Percentiles rank a stretch among this genome's conserved stretches.
These are phyloP conservation scores for Pristionchus entomophagus DNA, from an alignment of 2,888 invertebrate species.

Conservation along the genomic window DNA sequence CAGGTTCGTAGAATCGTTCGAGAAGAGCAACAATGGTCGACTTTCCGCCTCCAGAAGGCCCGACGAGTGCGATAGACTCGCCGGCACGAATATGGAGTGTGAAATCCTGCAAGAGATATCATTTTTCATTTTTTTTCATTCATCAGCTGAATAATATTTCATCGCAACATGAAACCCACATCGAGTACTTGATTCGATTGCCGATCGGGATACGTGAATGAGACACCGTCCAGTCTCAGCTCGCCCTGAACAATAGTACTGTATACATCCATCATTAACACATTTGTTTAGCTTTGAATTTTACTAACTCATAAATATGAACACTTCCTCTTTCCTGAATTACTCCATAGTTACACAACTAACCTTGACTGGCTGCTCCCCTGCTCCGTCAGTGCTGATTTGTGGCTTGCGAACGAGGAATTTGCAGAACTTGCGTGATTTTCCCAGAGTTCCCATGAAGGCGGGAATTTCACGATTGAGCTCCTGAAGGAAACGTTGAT, in stretches of 20 bases:
- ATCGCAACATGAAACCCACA: conserved; percentile 70
- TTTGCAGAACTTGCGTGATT: conserved; percentile 75
- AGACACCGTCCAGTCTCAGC: conserved; percentile 84
- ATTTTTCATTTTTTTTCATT: neutral
- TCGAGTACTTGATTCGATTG: conserved; percentile 84
- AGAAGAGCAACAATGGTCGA: conserved; percentile 77
- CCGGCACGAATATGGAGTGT: conserved; percentile 74
- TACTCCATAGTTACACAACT: no score
- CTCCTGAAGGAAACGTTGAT: conserved; percentile 62
- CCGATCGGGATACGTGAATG: conserved; percentile 89
- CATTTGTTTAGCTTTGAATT: no score
- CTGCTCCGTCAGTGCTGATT: neutral
- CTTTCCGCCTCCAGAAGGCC: conserved; percentile 77
- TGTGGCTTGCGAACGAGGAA: conserved; percentile 52
- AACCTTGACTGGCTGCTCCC: neutral
- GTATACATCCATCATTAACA: no score
- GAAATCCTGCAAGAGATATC: conserved; percentile 25
- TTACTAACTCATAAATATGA: no score
- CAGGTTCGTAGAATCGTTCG: conserved; percentile 77
- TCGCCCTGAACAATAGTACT: conserved; percentile 79
- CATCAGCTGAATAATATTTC: neutral
- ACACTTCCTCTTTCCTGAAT: neutral
- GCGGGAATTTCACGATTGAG: conserved; percentile 76
- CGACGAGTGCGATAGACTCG: conserved; percentile 77
- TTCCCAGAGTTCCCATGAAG: conserved; percentile 77